A percentile compares a stretch with the other conserved stretches of the same genome.
Conservation (phyloP, 2,888 invertebrate species). For the Drosophila mercatorum region DNA sequence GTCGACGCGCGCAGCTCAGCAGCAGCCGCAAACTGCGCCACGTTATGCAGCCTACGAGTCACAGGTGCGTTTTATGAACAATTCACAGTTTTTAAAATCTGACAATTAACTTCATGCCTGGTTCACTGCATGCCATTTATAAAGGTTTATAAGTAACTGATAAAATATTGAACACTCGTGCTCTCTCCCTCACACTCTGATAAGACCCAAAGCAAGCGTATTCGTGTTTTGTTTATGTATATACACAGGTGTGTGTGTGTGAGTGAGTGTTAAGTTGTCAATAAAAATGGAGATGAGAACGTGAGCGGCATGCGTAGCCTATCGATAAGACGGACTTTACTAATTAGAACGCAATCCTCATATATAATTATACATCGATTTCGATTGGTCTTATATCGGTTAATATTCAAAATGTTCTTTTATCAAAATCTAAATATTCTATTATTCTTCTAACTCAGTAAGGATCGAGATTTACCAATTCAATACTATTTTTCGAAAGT, state of each 20-base stretch:
- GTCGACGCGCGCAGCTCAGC: conserved; percentile 28
- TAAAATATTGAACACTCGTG: conserved; percentile 23
- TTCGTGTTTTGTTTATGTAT: conserved; percentile 4
- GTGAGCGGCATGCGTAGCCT: conserved; percentile 1
- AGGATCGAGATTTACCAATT: neutral
- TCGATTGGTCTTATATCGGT: neutral
- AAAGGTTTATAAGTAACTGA: conserved; percentile 61
- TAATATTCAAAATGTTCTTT: neutral
- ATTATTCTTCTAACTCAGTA: neutral
- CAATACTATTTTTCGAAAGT: neutral
- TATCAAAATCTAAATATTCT: too few species aligned
- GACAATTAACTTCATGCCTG: conserved; percentile 27
- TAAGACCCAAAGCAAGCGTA: conserved; percentile 45
- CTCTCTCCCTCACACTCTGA: conserved; percentile 37
- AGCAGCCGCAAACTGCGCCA: conserved; percentile 48
- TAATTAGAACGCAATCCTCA: neutral
- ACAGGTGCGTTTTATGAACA: conserved; percentile 56
- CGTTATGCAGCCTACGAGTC: conserved; percentile 70
- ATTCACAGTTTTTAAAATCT: conserved; percentile 26
- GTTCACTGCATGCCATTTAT: conserved; percentile 62
- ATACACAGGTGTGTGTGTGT: neutral
- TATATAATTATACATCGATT: neutral
- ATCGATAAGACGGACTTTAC: conserved; percentile 20
- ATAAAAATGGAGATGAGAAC: conserved; percentile 25
- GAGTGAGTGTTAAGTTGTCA: conserved; percentile 16